Percentiles rank a stretch among this genome's conserved stretches.
Conservation (phyloP, 2,113 vertebrate genomes). For the Amia ocellicauda region DNA sequence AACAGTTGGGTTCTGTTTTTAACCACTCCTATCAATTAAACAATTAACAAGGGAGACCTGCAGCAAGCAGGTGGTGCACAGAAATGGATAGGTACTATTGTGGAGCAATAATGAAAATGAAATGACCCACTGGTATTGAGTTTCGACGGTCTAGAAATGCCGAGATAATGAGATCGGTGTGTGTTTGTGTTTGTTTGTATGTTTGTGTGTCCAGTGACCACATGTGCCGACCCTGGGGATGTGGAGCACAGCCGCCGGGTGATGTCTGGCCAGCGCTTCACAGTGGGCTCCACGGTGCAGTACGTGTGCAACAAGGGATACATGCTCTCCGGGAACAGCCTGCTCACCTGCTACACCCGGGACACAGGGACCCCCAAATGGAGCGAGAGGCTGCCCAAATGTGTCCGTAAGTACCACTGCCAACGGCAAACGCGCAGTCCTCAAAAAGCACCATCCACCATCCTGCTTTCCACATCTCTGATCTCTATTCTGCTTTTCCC, state of each 20-base stretch:
- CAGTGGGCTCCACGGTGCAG: conserved; percentile 81
- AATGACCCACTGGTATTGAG: no score
- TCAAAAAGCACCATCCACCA: not conserved
- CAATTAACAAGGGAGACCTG: no score
- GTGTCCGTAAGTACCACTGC: conserved; percentile 74
- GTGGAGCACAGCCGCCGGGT: conserved; percentile 87
- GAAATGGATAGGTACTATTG: no score
- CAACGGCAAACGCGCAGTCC: no score
- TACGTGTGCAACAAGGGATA: conserved; percentile 88
- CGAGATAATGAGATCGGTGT: no score
- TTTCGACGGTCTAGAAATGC: no score
- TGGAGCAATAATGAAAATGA: no score
- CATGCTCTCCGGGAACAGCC: conserved; percentile 72
- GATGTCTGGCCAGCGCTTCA: conserved; percentile 78
- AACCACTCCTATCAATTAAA: no score
- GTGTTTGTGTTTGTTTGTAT: not conserved
- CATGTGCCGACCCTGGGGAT: conserved; percentile 81
- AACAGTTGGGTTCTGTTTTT: no score
- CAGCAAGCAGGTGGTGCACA: not conserved
- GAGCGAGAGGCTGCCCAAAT: conserved; percentile 86
- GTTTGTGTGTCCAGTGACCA: conserved; percentile 64
- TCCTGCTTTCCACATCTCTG: conserved; percentile 1
- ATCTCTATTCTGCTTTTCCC: conserved; percentile 2
- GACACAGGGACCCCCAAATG: conserved; percentile 81
- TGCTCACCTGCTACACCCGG: conserved; percentile 81